These are phyloP conservation scores for Anser cygnoides DNA, from an alignment of 2,113 vertebrate genomes.

Conservation along the genomic window DNA sequence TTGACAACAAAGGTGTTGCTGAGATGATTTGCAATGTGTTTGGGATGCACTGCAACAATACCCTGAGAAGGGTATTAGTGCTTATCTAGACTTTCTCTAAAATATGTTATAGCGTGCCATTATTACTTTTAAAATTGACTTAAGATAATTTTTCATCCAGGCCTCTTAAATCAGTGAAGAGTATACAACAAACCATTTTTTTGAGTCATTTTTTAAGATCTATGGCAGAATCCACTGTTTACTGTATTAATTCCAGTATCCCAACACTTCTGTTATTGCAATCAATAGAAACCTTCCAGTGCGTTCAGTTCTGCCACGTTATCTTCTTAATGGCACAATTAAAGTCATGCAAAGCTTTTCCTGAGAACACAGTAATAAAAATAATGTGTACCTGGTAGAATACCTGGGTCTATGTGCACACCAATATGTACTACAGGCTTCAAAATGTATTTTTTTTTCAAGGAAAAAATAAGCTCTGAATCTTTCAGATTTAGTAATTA, in stretches of 20 bases:
- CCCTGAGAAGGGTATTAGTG: background rate
- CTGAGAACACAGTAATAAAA: background rate
- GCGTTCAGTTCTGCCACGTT: background rate
- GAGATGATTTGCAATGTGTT: background rate
- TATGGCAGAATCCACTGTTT: background rate
- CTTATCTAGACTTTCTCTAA: background rate
- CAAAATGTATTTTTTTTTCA: background rate
- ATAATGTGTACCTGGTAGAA: background rate
- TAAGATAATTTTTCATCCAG: background rate
- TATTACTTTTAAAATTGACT: background rate
- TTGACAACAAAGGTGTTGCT: background rate
- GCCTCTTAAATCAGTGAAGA: background rate
- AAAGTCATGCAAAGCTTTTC: background rate
- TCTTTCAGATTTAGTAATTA: background rate
- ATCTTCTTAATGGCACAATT: background rate
- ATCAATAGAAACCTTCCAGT: background rate
- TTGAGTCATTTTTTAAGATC: background rate
- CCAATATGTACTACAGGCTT: background rate
- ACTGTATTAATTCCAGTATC: background rate
- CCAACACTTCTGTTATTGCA: background rate
- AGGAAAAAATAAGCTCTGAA: background rate
- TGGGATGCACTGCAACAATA: background rate
- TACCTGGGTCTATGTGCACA: background rate
- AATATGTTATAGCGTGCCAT: background rate
- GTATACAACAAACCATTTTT: background rate